Evolutionary conservation across 2,113 vertebrate genomes (phyloP), one percentile per base, ranked within the genome.

Genomic region (Thamnophis sirtalis): DNA sequence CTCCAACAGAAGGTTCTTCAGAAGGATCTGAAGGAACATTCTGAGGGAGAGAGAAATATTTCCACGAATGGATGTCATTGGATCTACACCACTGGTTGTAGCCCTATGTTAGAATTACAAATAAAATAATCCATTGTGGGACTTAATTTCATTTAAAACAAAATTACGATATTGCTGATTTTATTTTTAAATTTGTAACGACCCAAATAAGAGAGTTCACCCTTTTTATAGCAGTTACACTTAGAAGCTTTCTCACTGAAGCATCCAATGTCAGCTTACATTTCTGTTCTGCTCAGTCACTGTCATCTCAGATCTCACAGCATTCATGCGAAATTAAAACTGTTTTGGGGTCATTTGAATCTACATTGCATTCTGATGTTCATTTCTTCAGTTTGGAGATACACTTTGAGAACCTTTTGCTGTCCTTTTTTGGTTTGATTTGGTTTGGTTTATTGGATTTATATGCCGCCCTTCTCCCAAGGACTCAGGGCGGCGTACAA

Each of bases 111-210:
- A 80, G 68, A 80, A 80, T 90, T 56, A 1, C 28, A 38, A 73
- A 93, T 54, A 26, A 50, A 8, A 15, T 19, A 48, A 58, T 48
- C 43, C 38, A 89, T 68, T 92, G n/a, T 68, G 9, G 21, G 24
- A 5, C 89, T 92, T 94, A 88, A 88, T 90, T 88, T 50, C 5
- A 49, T 3, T 21, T 49, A 93, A 93, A 87, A 2, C 49, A 58
- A 38, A 43, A 80, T 43, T 21, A 80, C 2, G 43, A 21, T 80
- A 38, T 21, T 43, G 33, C 73, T 43, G 43, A 43, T 80, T 43
- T 80, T 80, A 80, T 43, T 80, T 43, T 80, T 17, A 80, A 80
- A 80, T 43, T 80, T 80, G 17, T 43, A 43, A 80, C 9, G 33
- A 21, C 17, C 3, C 33, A 43, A 80, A 38, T 80, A 80, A 80